Base-by-base conservation (phyloP, 2,888 invertebrate species). In the Cerastis leucographa region DNA sequence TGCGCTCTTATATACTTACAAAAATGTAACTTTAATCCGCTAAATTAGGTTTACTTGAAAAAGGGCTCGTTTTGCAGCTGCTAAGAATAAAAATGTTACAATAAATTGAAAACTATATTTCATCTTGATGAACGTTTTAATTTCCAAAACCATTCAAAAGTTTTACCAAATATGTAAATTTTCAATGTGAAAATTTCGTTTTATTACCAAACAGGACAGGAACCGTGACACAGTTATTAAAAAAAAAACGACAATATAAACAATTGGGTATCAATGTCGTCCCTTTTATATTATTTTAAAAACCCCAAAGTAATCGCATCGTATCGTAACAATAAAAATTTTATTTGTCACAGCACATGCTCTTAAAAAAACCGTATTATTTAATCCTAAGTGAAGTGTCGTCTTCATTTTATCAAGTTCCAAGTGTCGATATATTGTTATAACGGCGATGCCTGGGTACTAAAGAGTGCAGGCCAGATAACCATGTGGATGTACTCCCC, bases 361-460 rank as follows among this genome's bases (percentile, higher is more conserved):
- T 91, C 90, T 92, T 91, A 94, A 94, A 94, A 93, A 93, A 93
- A 92, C 91, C 91, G 92, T 95, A 96, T 96, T 94, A 95, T 96
- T 96, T 96, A 96, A 96, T 96, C 95, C 94, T 94, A 94, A 95
- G 95, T 93, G 92, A 93, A 93, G 95, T 93, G 94, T 95, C 95
- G 92, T 95, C 95, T 96, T 96, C 95, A 95, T 96, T 95, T 96
- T 96, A 96, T 96, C 96, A 96, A 95, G 92, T 85, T 85, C 89
- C 91, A 93, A 96, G 95, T 95, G 91, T 94, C 96, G 93, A 96
- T 96, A 96, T 96, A 95, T 96, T 95, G 95, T 94, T 95, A 94
- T 96, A 96, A 96, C 94, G 94, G 93, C 93, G 92, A 90, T 92
- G 94, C 92, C 91, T 90, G 90, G 93, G 92, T 92, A 95, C 95